A percentile compares a stretch with the other conserved stretches of the same genome.
Evolutionary conservation across 2,888 invertebrate species (phyloP).

Genomic region (Polyommatus iphigenia): DNA sequence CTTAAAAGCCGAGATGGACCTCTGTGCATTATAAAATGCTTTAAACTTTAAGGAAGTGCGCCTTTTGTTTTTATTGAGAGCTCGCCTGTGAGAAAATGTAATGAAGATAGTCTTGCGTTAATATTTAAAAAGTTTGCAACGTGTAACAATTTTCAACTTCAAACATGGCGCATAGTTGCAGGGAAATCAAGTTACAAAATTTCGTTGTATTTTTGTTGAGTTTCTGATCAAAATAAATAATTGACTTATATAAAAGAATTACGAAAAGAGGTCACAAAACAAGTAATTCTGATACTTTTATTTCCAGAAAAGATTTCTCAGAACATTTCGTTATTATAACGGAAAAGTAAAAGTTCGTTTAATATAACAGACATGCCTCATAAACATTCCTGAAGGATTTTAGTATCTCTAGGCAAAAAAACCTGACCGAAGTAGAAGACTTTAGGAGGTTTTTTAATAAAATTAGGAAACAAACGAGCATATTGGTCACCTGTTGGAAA

Average conservation of each 20-base stretch:
- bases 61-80: constrained; percentile 16
- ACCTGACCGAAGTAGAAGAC: too few relatives aligned
- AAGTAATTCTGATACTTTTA: neutral
- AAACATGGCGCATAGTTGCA: neutral
- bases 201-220: neutral
- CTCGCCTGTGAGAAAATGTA: constrained; percentile 13
- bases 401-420: too few relatives aligned
- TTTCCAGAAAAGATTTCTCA: neutral
- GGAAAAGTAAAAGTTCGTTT: neutral
- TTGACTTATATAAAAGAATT: neutral
- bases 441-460: too few relatives aligned
- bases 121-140: constrained; percentile 7
- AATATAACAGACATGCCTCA: too few relatives aligned
- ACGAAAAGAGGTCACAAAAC: neutral
- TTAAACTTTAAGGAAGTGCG: neutral
- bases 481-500: too few relatives aligned
- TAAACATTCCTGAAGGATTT: too few relatives aligned
- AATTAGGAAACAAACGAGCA: too few relatives aligned
- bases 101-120: constrained; percentile 4
- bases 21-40: neutral
- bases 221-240: neutral
- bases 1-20: neutral
- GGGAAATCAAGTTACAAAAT: neutral
- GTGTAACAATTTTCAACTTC: neutral
- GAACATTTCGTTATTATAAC: neutral